Evolutionary conservation across 2,113 vertebrate species (phyloP), one percentile per base, ranked within the genome.

Genomic region (Callipepla squamata): DNA sequence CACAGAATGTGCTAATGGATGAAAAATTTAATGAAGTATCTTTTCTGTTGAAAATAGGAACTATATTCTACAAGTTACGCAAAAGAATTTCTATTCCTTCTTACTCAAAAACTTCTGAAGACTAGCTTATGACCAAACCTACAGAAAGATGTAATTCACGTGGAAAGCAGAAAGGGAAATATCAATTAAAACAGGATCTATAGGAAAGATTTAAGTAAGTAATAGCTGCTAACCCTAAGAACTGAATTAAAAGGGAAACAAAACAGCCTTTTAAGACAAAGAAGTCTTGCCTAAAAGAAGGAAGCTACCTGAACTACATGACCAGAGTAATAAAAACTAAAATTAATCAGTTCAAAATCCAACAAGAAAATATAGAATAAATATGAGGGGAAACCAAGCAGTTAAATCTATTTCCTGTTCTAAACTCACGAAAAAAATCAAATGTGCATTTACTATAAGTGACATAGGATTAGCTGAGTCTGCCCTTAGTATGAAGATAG

Each of bases 1-100:
- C 40, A 78, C 30, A 77, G 42, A 80, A 86, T 74, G 84, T 8
- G 42, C 89, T 87, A 75, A 8, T 32, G 30, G 10, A 81, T 81
- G 30, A 86, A 77, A 92, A 78, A 53, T n/a, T 53, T 40, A 89
- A 67, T 26, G 36, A 0, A 70, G 13, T 55, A 78, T 2, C 4
- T 80, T 62, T 53, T 62, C 42, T 16, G 8, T 26, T 22, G 89
- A 57, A 38, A 63, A 89, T 80, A 89, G 7, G 0, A 72, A 84
- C 48, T 45, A 70, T 26, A 70, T 18, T 20, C 47, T 11, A 13
- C 2, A 74, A 66, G 8, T 48, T 58, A 83, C 1, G 7, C 9
- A 62, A 58, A 85, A 36, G 3, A 92, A 61, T 6, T 80, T 7
- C 17, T 51, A 45, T 34, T 80, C 51, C 40, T 77, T 6, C 13